Evolutionary conservation across 2,888 invertebrate species (phyloP).

Genomic region (Lasioglossum leucozonium): DNA sequence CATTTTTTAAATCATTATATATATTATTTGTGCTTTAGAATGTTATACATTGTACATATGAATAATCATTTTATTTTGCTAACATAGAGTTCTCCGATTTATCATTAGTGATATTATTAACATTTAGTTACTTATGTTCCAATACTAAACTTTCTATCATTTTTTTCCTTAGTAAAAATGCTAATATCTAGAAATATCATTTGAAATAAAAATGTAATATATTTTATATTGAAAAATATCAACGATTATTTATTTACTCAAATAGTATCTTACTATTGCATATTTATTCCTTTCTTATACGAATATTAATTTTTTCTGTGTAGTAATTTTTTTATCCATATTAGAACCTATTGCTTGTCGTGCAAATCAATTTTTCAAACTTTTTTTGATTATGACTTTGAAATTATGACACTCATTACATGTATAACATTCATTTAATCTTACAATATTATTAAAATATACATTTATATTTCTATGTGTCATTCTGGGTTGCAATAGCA

Average conservation of each 20-base stretch:
- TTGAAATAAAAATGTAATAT: constrained; percentile 26
- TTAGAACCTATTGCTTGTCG: constrained; percentile 32
- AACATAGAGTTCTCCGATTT: constrained; percentile 22
- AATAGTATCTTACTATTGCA: constrained; percentile 1
- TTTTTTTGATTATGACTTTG: constrained; percentile 10
- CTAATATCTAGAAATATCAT: constrained; percentile 29
- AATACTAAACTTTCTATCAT: neutral
- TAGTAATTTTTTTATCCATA: constrained; percentile 12
- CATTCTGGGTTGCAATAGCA: constrained; percentile 23
- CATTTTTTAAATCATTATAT: constrained; percentile 30
- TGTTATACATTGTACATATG: constrained; percentile 59
- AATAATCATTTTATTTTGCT: constrained; percentile 31
- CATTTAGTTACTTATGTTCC: constrained; percentile 12
- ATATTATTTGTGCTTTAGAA: constrained; percentile 42
- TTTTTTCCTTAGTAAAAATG: constrained; percentile 23
- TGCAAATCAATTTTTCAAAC: constrained; percentile 12
- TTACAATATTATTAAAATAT: constrained; percentile 30
- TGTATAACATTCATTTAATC: constrained; percentile 56
- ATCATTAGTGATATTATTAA: constrained; percentile 25
- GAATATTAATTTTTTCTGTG: neutral
- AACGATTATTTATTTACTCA: constrained; percentile 13
- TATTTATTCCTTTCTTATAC: constrained; percentile 4
- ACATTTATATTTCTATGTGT: constrained; percentile 22
- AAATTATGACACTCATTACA: constrained; percentile 35
- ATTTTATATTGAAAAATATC: constrained; percentile 12